Conservation (phyloP, 1,140 invertebrate species). For the Harpegnathos saltator region DNA sequence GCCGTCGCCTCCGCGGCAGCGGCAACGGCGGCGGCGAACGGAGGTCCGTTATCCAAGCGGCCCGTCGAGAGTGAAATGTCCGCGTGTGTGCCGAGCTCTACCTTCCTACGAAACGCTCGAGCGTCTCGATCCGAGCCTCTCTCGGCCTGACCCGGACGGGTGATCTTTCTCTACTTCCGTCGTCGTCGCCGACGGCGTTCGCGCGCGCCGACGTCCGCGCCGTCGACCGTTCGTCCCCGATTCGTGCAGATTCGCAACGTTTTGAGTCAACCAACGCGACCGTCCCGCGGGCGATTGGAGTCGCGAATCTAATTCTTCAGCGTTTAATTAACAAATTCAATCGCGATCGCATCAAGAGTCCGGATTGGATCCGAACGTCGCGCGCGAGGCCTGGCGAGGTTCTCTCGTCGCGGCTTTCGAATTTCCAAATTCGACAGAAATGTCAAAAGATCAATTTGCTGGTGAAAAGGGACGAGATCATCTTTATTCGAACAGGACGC, state of each 20-base stretch:
- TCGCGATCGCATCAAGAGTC: too few relatives aligned
- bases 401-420: too few relatives aligned
- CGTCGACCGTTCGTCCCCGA: background rate
- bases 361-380: too few relatives aligned
- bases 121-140: background rate
- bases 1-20: slow-evolving; percentile 32
- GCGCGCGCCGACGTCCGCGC: slow-evolving; percentile 6
- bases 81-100: slow-evolving; percentile 54
- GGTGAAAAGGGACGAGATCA: too few relatives aligned
- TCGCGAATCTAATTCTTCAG: background rate
- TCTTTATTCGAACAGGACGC: too few relatives aligned
- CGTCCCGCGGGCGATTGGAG: too few relatives aligned
- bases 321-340: too few relatives aligned
- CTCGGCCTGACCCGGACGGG: background rate
- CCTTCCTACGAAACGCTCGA: slow-evolving; percentile 68
- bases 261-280: too few relatives aligned
- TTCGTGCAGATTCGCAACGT: too few relatives aligned
- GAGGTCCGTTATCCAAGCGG: slow-evolving; percentile 81
- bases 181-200: slow-evolving; percentile 8
- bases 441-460: too few relatives aligned
- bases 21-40: slow-evolving; percentile 66
- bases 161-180: slow-evolving; percentile 41
- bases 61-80: slow-evolving; percentile 83
- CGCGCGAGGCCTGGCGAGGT: too few relatives aligned
- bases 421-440: too few relatives aligned